Evolutionary conservation across 2,888 invertebrate genomes (phyloP).

Genomic region (Odontothrips loti): DNA sequence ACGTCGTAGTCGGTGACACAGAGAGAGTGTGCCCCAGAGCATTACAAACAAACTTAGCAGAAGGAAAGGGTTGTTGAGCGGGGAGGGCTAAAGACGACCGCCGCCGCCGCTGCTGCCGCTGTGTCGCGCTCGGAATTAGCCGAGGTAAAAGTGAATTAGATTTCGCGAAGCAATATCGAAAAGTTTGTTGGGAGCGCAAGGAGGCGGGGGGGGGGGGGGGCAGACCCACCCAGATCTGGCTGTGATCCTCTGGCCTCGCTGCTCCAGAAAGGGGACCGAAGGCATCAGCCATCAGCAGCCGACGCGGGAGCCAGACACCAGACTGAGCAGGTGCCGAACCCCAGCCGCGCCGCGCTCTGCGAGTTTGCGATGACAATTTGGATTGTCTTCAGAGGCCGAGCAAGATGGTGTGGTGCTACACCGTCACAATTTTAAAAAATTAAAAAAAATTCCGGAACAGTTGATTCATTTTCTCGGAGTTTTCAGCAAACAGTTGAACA

Average conservation of each 20-base stretch:
- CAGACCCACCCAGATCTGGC: background rate
- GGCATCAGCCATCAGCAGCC: background rate
- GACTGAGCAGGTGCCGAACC: background rate
- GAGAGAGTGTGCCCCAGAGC: too few relatives aligned
- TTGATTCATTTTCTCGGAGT: too few relatives aligned
- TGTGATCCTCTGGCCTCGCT: background rate
- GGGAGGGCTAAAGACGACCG: background rate
- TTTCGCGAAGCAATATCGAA: conserved; percentile 2
- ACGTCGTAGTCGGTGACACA: too few relatives aligned
- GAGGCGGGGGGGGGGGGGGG: too few relatives aligned
- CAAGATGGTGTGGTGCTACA: too few relatives aligned
- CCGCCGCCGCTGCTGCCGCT: background rate
- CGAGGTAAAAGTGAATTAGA: conserved; percentile 26
- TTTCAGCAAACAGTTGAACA: too few relatives aligned
- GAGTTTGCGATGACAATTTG: too few relatives aligned
- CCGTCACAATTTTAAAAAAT: too few relatives aligned
- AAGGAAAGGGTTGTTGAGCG: background rate
- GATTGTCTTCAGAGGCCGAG: too few relatives aligned
- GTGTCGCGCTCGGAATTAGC: background rate
- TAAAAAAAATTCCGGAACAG: too few relatives aligned
- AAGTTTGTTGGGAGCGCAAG: background rate
- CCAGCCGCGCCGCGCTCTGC: too few relatives aligned
- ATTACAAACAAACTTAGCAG: too few relatives aligned
- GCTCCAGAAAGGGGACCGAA: background rate
- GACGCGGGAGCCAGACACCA: background rate